phyloP scores from a whole-genome alignment of 2,113 vertebrate genomes.

The Salvelinus fontinalis region DNA sequence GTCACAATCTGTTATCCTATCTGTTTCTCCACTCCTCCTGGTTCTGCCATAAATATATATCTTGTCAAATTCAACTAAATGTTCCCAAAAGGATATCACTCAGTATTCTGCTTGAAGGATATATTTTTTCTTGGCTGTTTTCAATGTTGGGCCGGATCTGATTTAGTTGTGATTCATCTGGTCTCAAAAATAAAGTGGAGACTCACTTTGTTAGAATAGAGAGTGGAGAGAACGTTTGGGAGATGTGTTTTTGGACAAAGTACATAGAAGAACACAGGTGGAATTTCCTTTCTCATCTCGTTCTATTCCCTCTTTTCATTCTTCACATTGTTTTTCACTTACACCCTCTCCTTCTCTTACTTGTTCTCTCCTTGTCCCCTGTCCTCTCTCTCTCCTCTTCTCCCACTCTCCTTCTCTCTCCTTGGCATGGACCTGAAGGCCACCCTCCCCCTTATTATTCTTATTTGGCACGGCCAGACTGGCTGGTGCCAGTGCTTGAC shows the following conservation, averaged over 20 bases:
- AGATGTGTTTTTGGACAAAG: background rate
- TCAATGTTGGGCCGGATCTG: background rate
- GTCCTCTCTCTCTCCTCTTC: background rate
- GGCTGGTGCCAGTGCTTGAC: constrained; percentile 27
- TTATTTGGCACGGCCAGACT: constrained; percentile 8
- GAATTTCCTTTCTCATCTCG: too few species aligned
- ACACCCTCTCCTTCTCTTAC: background rate
- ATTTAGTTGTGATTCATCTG: background rate
- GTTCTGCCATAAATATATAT: background rate
- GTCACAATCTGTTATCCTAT: background rate
- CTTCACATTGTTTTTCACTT: background rate
- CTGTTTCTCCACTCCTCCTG: background rate
- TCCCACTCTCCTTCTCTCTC: background rate
- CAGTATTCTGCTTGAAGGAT: background rate
- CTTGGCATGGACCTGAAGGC: constrained; percentile 5
- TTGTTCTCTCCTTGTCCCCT: background rate
- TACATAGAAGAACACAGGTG: background rate
- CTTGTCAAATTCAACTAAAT: background rate
- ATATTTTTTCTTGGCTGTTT: background rate
- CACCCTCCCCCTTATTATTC: constrained; percentile 2
- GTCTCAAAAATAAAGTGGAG: background rate
- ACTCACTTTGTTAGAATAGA: background rate
- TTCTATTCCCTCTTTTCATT: background rate
- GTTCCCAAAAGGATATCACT: background rate
- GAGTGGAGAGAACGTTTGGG: background rate